A percentile compares a stretch with the other conserved stretches of the same genome.
phyloP scores from a whole-genome alignment of 2,113 vertebrate genomes.

The Tautogolabrus adspersus region DNA sequence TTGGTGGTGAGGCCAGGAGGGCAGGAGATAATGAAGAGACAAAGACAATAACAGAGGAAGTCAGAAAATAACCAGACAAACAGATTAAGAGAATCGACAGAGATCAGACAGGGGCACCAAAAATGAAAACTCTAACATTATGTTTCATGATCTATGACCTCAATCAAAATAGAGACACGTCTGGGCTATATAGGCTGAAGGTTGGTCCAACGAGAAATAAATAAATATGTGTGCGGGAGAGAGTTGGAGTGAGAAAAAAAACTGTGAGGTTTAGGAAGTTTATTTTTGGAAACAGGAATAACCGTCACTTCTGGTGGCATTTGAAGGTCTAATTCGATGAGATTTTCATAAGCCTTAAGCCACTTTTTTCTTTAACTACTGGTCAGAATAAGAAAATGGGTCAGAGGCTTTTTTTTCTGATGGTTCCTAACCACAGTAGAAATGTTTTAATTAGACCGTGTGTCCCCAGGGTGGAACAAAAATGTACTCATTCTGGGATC shows the following conservation, averaged over 20 bases:
- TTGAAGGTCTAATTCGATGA: constrained; percentile 11
- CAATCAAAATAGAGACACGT: constrained; percentile 37
- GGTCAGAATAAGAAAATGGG: constrained; percentile 31
- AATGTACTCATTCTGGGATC: constrained; percentile 11
- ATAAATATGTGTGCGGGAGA: not conserved
- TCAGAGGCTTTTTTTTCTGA: constrained; percentile 24
- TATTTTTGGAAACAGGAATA: constrained; percentile 15
- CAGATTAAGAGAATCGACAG: constrained; percentile 41
- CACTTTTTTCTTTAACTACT: constrained; percentile 18
- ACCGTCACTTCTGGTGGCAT: constrained; percentile 28
- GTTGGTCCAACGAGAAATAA: constrained; percentile 32
- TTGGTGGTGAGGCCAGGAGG: not conserved
- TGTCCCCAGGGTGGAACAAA: not conserved
- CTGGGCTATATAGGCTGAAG: constrained; percentile 39
- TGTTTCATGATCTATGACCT: constrained; percentile 33
- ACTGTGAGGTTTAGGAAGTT: not conserved
- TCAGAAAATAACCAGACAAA: constrained; percentile 25
- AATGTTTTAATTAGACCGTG: constrained; percentile 35
- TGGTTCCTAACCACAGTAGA: constrained; percentile 4
- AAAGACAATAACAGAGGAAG: constrained; percentile 22
- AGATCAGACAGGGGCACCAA: constrained; percentile 44
- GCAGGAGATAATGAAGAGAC: constrained; percentile 34
- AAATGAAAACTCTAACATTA: constrained; percentile 45
- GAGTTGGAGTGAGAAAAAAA: not conserved
- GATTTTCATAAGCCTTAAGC: constrained; percentile 25